Conservation (phyloP, 2,888 invertebrate genomes). For the Drosophila meridiana region DNA sequence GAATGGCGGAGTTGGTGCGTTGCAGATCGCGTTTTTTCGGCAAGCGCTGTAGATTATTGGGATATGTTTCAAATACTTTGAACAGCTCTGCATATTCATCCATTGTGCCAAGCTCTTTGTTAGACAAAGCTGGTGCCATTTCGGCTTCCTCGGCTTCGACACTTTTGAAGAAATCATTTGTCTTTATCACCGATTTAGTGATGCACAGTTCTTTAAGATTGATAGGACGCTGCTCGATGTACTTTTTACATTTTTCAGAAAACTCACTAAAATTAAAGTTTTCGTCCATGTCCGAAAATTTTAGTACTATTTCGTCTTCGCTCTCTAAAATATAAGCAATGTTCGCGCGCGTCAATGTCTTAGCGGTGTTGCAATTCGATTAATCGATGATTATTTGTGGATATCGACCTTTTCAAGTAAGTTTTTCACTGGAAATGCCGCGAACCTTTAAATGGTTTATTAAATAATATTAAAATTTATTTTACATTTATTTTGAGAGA, state of each 20-base stretch:
- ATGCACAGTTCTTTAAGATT: constrained; percentile 67
- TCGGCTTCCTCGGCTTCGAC: constrained; percentile 66
- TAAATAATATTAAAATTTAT: neutral
- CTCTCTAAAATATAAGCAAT: neutral
- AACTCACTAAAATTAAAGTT: constrained; percentile 49
- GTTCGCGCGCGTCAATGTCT: constrained; percentile 21
- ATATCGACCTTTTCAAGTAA: constrained; percentile 9
- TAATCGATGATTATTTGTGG: neutral
- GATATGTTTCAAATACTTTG: constrained; percentile 78
- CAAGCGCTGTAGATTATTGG: constrained; percentile 74
- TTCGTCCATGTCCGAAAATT: constrained; percentile 29
- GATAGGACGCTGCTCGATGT: constrained; percentile 52
- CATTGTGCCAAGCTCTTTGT: constrained; percentile 53
- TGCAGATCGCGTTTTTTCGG: constrained; percentile 68
- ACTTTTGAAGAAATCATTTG: constrained; percentile 65
- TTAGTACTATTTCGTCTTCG: neutral
- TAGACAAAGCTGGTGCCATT: constrained; percentile 49
- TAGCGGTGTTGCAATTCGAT: neutral
- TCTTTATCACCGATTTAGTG: constrained; percentile 67
- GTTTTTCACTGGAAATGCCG: neutral
- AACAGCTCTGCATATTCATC: constrained; percentile 75
- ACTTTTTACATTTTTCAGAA: constrained; percentile 41
- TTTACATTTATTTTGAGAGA: neutral
- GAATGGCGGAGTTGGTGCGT: constrained; percentile 63
- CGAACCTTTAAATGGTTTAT: neutral